Conservation (phyloP, 2,888 invertebrate species). For the Syrphus vitripennis region DNA sequence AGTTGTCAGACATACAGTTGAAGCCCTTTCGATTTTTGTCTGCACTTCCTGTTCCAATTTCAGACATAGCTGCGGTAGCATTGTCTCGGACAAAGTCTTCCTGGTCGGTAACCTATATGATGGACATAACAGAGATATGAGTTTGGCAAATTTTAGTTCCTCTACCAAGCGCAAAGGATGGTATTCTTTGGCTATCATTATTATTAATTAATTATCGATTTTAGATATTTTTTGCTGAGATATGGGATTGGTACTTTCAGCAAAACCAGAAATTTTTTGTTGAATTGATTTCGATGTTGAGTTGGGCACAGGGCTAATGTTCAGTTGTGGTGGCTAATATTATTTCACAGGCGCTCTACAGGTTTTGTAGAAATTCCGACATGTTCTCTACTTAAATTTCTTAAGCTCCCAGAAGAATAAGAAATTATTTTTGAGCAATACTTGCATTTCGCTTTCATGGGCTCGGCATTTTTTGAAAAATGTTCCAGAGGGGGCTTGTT, state of each 20-base stretch:
- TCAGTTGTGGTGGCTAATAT: too few species aligned
- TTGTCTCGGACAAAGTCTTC: not conserved
- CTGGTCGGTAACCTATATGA: slow-evolving; percentile 6
- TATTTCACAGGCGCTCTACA: not conserved
- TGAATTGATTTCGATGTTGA: not conserved
- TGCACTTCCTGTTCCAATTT: slow-evolving; percentile 11
- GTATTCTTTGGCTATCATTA: slow-evolving; percentile 33
- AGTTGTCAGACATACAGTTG: not conserved
- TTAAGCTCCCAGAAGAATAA: slow-evolving; percentile 15
- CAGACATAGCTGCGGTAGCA: slow-evolving; percentile 15
- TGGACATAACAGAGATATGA: slow-evolving; percentile 7
- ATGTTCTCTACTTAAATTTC: slow-evolving; percentile 12
- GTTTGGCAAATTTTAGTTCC: slow-evolving; percentile 9
- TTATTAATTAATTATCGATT: slow-evolving; percentile 10
- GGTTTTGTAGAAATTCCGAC: not conserved
- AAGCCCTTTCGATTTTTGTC: not conserved
- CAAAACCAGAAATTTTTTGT: slow-evolving; percentile 5
- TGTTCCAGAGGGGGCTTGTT: slow-evolving; percentile 18
- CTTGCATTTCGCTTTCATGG: slow-evolving; percentile 8
- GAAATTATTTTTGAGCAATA: not conserved
- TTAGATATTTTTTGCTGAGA: not conserved
- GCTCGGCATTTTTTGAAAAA: slow-evolving; percentile 5
- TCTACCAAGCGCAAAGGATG: slow-evolving; percentile 16
- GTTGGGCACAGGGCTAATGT: not conserved
- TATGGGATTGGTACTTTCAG: slow-evolving; percentile 19